Percentiles rank a stretch among this genome's conserved stretches.
These are phyloP conservation scores for Daboia siamensis DNA, from an alignment of 2,113 vertebrate genomes.

Conservation along the genomic window DNA sequence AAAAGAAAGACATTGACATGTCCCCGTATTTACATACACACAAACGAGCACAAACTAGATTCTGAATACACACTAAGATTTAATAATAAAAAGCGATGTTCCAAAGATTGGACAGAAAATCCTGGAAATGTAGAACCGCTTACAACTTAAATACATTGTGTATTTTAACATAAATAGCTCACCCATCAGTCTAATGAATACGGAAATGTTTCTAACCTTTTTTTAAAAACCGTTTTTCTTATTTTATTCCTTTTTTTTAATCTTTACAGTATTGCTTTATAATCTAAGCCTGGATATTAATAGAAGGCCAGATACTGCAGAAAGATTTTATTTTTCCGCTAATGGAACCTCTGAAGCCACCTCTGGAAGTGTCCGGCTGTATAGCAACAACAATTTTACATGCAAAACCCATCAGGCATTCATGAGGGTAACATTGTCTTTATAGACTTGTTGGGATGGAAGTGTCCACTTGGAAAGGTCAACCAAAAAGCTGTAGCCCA, in stretches of 20 bases:
- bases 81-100: not conserved
- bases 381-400: slow-evolving; percentile 45
- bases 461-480: not conserved
- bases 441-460: not conserved
- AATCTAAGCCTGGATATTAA: slow-evolving; percentile 85
- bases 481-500: not conserved
- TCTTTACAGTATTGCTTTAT: slow-evolving; percentile 82
- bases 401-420: slow-evolving; percentile 80
- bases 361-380: slow-evolving; percentile 69
- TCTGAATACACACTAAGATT: not conserved
- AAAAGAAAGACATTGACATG: not conserved
- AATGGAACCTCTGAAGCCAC: slow-evolving; percentile 83
- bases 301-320: slow-evolving; percentile 77
- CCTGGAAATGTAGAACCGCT: not conserved
- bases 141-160: not conserved
- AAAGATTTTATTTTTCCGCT: slow-evolving; percentile 87
- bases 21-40: not conserved
- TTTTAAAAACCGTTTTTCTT: not conserved
- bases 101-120: not conserved
- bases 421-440: slow-evolving; percentile 80
- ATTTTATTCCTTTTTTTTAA: slow-evolving; percentile 1
- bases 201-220: not conserved
- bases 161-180: slow-evolving; percentile 4
- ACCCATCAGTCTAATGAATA: slow-evolving; percentile 9
- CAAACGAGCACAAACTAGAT: not conserved